Percentiles rank a stretch among this genome's conserved stretches.
phyloP scores from a whole-genome alignment of 23 tunicate genomes.

The Styela plicata region DNA sequence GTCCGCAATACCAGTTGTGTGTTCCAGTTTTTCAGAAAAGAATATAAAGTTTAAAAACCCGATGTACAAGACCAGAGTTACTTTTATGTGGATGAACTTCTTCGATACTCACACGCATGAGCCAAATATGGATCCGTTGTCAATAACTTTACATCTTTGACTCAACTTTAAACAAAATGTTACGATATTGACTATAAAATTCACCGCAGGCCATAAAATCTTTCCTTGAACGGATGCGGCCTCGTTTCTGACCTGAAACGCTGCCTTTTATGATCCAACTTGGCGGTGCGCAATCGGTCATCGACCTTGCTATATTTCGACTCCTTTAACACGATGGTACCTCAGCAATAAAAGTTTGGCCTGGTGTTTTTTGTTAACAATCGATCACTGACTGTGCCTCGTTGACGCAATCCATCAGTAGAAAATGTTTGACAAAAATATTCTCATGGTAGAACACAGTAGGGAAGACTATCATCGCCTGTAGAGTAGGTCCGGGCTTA shows the following conservation, averaged over 20 bases:
- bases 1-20: not conserved
- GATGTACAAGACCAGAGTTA: no score
- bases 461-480: not conserved
- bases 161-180: no score
- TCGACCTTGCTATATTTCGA: not conserved
- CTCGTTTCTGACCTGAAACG: not conserved
- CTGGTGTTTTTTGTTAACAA: not conserved
- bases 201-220: not conserved
- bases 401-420: not conserved
- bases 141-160: not conserved
- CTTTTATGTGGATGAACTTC: no score
- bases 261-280: not conserved
- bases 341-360: not conserved
- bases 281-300: not conserved
- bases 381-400: not conserved
- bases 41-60: not conserved
- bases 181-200: not conserved
- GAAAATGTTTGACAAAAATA: no score
- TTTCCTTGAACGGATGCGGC: not conserved
- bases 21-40: not conserved
- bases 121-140: not conserved
- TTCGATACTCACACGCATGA: no score
- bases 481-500: no score
- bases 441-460: not conserved
- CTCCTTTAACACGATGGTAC: no score